phyloP scores from a whole-genome alignment of 2,113 vertebrate species.

The Petrocephalus microphthalmus region DNA sequence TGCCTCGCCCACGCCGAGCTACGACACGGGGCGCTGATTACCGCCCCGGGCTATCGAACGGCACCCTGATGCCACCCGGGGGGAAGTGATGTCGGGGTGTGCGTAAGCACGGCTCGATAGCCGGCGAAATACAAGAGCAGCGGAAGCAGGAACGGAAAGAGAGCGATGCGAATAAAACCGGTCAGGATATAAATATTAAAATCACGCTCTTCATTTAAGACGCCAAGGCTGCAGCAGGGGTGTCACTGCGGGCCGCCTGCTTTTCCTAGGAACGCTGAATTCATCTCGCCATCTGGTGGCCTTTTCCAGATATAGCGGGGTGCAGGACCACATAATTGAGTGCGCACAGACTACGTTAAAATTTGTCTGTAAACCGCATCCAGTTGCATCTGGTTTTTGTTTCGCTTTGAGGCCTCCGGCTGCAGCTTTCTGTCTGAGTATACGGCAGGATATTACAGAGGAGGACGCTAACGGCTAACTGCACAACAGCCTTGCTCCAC shows the following conservation, averaged over 20 bases:
- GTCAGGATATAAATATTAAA: slow-evolving; percentile 30
- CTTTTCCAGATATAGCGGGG: not conserved
- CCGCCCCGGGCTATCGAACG: slow-evolving; percentile 45
- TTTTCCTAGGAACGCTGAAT: not conserved
- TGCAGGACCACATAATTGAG: not conserved
- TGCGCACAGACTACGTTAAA: not conserved
- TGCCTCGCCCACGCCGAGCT: slow-evolving; percentile 40
- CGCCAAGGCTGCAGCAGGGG: slow-evolving; percentile 16
- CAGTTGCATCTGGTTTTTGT: not conserved
- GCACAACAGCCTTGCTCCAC: not conserved
- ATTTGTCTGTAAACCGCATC: not conserved
- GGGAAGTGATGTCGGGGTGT: slow-evolving; percentile 43
- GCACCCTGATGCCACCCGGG: slow-evolving; percentile 33
- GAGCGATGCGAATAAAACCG: slow-evolving; percentile 33
- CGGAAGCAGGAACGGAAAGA: slow-evolving; percentile 17
- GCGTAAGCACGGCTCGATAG: slow-evolving; percentile 41
- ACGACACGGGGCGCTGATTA: slow-evolving; percentile 55
- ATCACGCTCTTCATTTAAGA: slow-evolving; percentile 33
- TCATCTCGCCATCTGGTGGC: slow-evolving; percentile 1
- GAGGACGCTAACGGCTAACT: not conserved
- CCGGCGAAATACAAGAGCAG: slow-evolving; percentile 40
- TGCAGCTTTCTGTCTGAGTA: not conserved
- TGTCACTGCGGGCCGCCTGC: not conserved
- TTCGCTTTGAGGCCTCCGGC: not conserved
- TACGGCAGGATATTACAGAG: not conserved